Conservation (phyloP, 2,888 invertebrate species). For the Steromphala cineraria region DNA sequence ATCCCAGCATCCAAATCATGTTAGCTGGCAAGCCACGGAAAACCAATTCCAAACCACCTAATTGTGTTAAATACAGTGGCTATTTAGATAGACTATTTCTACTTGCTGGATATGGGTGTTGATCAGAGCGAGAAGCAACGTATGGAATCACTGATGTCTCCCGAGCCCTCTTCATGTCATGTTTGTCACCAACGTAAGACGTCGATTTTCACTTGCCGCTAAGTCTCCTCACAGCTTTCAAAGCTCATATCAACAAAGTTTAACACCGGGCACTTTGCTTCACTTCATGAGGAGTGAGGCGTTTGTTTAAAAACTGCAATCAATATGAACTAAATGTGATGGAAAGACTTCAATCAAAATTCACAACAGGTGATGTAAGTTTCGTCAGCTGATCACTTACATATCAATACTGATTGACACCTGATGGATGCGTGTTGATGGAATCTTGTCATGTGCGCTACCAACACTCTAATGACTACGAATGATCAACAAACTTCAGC, state of each 20-base stretch:
- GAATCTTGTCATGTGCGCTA: not conserved
- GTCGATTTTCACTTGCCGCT: not conserved
- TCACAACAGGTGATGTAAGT: not conserved
- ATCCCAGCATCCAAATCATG: not conserved
- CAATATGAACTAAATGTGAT: not conserved
- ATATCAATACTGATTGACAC: not conserved
- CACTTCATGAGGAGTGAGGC: not conserved
- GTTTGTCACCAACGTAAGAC: not conserved
- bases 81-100: constrained; percentile 10
- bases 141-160: not conserved
- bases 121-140: not conserved
- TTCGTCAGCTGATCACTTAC: not conserved
- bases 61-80: constrained; percentile 8
- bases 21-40: constrained; percentile 2
- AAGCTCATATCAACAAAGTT: not conserved
- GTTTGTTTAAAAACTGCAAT: not conserved
- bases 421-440: not conserved
- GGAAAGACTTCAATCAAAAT: constrained; percentile 1
- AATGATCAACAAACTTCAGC: not conserved
- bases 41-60: constrained; percentile 8
- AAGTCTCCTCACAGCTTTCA: not conserved
- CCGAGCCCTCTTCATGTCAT: not conserved
- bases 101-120: not conserved
- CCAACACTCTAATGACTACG: not conserved
- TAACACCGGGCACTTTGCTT: too few relatives aligned